Evolutionary conservation across 2,797 vertebrate species (phyloP), one percentile per base, ranked within the genome.

Genomic region (Schizopygopsis malacanthus): DNA sequence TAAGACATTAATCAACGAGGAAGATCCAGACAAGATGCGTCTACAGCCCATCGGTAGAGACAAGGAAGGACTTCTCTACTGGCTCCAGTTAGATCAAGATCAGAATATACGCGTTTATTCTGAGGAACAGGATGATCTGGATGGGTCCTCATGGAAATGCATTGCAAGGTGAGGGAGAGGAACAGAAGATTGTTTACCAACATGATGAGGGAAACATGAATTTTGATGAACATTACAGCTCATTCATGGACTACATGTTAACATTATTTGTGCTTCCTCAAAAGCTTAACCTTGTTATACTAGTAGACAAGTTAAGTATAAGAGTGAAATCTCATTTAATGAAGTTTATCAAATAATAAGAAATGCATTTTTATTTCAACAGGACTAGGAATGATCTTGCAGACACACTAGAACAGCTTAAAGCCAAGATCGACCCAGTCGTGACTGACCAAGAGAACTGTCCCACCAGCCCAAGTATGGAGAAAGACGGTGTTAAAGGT

Each of bases 91-190:
- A 92, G 98, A 99, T 92, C 97, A 97, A 73, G 98, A 99, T 88
- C 97, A 98, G 92, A 99, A 99, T 20, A 96, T 99, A 86, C 94
- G 98, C 65, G 94, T 99, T 90, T 99, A 99, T 90, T 97, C 98
- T 9, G 98, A 99, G 92, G 98, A 99, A 88, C 98, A 99, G 93
- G 98, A 99, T 41, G 98, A 99, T 85, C 95, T 96, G 91, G 97
- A 99, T 47, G 98, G 97, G 8, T 97, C 98, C 50, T 97, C 97
- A 0, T 99, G 98, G 98, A 99, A 94, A 85, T 99, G 98, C 93
- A 98, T 99, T 45, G 98, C 98, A 93, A 97, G 97, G 98, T 99
- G 94, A 89, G 8, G 41, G 56, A 52, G 28, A 9, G 25, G 22
- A 45, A 1, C 52, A 63, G 37, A 80, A 13, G 18, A 9, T 59